Percentiles rank a stretch among this genome's conserved stretches.
Conservation (phyloP, 2,888 invertebrate species). For the Agriopis leucophaearia region DNA sequence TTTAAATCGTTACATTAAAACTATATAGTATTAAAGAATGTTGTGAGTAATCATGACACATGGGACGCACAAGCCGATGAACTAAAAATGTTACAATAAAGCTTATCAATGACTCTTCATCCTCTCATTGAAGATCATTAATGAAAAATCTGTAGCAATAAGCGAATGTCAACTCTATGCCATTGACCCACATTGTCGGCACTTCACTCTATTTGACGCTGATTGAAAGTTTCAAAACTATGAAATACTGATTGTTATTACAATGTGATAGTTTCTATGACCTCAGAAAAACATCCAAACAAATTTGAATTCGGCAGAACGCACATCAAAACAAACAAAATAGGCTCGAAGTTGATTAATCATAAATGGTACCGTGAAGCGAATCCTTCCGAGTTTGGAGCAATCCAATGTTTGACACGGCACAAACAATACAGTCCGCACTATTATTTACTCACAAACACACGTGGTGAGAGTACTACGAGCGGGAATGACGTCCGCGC, state of each 20-base stretch:
- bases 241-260: constrained; percentile 45
- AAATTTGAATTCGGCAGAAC: background rate
- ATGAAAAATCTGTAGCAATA: constrained; percentile 39
- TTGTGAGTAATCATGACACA: constrained; percentile 24
- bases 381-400: constrained; percentile 53
- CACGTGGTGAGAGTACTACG: constrained; percentile 61
- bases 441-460: constrained; percentile 76
- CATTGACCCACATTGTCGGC: constrained; percentile 37
- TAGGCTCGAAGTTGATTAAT: constrained; percentile 56
- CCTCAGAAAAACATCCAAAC: background rate
- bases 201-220: constrained; percentile 49
- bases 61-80: constrained; percentile 32
- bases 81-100: constrained; percentile 20
- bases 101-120: constrained; percentile 34
- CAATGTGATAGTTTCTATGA: constrained; percentile 14
- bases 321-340: constrained; percentile 63
- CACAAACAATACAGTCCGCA: constrained; percentile 59
- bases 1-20: constrained; percentile 5
- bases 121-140: constrained; percentile 29
- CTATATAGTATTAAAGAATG: constrained; percentile 17
- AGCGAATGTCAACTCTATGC: constrained; percentile 35
- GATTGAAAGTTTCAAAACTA: constrained; percentile 54
- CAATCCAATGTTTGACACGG: constrained; percentile 69
- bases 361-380: constrained; percentile 55
- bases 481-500: constrained; percentile 61